Percentiles rank a stretch among this genome's conserved stretches.
phyloP scores from a whole-genome alignment of 1,140 invertebrate genomes.

The Kradibia gibbosae region DNA sequence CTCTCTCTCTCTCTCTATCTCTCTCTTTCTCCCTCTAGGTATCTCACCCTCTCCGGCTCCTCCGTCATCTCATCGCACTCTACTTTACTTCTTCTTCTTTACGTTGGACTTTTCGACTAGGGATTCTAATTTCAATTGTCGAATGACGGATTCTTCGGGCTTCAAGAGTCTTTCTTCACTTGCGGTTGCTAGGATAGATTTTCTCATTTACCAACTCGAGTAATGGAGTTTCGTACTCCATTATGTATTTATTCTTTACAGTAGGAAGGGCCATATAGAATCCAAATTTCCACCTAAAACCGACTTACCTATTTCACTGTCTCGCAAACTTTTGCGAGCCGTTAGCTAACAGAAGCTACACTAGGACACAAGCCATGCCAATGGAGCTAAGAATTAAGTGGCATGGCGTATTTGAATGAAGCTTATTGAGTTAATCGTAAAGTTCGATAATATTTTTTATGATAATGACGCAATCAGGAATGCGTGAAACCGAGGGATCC shows the following conservation, averaged over 20 bases:
- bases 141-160: constrained; percentile 9
- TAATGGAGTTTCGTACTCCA: too few species aligned
- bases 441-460: not conserved
- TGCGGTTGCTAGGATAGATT: not conserved
- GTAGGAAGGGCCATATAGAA: not conserved
- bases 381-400: not conserved
- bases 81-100: not conserved
- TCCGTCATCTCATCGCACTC: not conserved
- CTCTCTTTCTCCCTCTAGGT: not conserved
- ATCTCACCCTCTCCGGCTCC: not conserved
- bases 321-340: not conserved
- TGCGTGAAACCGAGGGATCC: too few species aligned
- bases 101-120: not conserved
- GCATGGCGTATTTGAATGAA: not conserved
- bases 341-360: not conserved
- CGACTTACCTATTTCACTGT: not conserved
- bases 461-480: too few species aligned
- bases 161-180: constrained; percentile 9
- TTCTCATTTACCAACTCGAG: constrained; percentile 31
- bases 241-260: too few species aligned
- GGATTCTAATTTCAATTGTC: constrained; percentile 44
- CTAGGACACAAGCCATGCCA: not conserved
- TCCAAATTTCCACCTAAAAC: not conserved
- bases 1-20: not conserved
- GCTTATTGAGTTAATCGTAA: not conserved